These are phyloP conservation scores for Hipposideros larvatus DNA, from an alignment of 2,797 vertebrate genomes.

Conservation along the genomic window DNA sequence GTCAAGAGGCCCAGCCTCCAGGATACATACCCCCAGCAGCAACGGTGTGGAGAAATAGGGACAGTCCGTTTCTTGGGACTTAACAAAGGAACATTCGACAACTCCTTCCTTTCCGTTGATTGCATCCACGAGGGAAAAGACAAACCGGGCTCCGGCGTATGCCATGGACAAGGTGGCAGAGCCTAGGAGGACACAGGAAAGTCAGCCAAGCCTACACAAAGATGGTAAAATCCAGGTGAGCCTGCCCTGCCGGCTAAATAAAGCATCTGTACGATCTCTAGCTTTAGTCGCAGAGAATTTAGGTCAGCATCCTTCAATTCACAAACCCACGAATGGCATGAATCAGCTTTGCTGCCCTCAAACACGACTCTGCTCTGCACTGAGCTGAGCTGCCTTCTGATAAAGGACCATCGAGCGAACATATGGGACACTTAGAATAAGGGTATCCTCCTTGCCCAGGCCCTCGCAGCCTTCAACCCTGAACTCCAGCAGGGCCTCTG, in stretches of 20 bases:
- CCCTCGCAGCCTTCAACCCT: neutral
- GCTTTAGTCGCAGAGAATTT: neutral
- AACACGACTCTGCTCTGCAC: too few relatives aligned
- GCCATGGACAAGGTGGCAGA: constrained; percentile 99
- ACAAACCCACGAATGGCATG: neutral
- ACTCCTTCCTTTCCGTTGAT: constrained; percentile 98
- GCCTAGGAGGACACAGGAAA: constrained; percentile 85
- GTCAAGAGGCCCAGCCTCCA: neutral
- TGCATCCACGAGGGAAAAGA: constrained; percentile 97
- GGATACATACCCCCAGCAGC: constrained; percentile 92
- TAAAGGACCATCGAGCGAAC: neutral
- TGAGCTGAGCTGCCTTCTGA: neutral
- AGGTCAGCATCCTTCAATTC: neutral
- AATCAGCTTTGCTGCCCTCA: neutral
- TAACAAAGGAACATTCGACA: constrained; percentile 95
- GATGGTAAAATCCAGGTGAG: neutral
- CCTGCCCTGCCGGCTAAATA: fast-evolving
- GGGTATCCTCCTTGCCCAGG: neutral
- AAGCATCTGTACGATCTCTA: neutral
- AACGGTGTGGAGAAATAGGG: constrained; percentile 98
- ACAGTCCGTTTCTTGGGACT: constrained; percentile 96
- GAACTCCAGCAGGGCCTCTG: neutral
- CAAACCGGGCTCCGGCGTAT: constrained; percentile 97
- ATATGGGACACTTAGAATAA: neutral
- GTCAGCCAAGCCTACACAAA: neutral